A percentile compares a stretch with the other conserved stretches of the same genome.
Evolutionary conservation across 2,113 vertebrate genomes (phyloP).

Genomic region (Cebus imitator): DNA sequence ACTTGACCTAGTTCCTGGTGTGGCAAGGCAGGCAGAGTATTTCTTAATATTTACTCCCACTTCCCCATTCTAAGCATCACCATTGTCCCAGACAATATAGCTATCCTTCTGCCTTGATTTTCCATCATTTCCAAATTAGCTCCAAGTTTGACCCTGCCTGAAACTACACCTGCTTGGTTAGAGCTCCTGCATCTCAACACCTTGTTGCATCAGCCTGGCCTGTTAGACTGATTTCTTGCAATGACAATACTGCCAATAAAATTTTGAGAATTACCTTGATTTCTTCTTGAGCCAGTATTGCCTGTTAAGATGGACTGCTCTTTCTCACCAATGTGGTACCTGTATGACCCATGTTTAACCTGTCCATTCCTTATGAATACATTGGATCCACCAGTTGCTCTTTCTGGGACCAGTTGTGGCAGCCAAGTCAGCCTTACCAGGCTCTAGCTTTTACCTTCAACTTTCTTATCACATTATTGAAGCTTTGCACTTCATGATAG

Average conservation of each 20-base stretch:
- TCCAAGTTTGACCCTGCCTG: background rate
- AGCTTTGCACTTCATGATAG: background rate
- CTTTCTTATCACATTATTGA: background rate
- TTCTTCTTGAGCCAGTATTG: background rate
- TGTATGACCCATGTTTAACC: background rate
- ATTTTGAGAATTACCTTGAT: background rate
- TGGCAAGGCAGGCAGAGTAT: background rate
- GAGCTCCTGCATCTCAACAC: background rate
- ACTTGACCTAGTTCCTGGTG: background rate
- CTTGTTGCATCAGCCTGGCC: background rate
- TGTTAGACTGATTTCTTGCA: background rate
- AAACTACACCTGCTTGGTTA: background rate
- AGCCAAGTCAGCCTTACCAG: background rate
- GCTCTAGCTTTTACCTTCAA: background rate
- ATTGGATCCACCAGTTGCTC: background rate
- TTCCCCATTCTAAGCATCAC: background rate
- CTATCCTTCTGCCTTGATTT: background rate
- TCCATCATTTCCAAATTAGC: background rate
- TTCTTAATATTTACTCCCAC: background rate
- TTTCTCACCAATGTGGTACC: background rate
- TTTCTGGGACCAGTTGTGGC: background rate
- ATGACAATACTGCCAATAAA: background rate
- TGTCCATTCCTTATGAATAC: background rate
- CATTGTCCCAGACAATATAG: background rate
- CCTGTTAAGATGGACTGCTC: background rate